Conservation (phyloP, 2,113 vertebrate genomes). For the Suricata suricatta region DNA sequence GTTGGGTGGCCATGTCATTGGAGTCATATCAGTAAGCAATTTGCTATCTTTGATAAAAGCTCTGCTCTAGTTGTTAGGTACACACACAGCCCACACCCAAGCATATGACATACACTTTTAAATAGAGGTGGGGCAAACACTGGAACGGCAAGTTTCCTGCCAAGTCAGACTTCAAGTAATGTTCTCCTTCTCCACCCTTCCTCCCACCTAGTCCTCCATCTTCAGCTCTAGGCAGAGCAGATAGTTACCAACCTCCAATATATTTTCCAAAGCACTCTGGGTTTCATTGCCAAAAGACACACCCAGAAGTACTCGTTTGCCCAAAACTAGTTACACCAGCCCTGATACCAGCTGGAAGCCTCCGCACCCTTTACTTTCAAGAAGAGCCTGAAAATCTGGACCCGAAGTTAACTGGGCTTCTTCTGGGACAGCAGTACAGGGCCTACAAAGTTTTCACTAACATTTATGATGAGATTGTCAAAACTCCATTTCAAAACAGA, state of each 20-base stretch:
- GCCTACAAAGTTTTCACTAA: not conserved
- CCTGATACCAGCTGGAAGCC: not conserved
- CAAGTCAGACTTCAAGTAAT: not conserved
- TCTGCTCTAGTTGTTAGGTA: not conserved
- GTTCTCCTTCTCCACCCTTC: not conserved
- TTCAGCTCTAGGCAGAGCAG: not conserved
- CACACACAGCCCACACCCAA: not conserved
- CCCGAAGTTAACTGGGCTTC: not conserved
- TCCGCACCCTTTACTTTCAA: not conserved
- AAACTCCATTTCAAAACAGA: not conserved
- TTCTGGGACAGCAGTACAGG: not conserved
- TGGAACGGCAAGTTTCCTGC: not conserved
- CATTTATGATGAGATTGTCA: not conserved
- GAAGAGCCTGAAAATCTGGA: not conserved
- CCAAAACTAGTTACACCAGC: not conserved
- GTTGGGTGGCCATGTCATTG: not conserved
- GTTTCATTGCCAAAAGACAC: constrained; percentile 37
- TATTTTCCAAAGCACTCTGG: not conserved
- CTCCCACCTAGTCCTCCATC: not conserved
- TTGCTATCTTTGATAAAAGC: constrained; percentile 12
- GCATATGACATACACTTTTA: not conserved
- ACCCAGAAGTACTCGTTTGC: not conserved
- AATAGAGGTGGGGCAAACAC: not conserved
- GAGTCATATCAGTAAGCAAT: not conserved
- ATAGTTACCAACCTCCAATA: not conserved